phyloP scores from a whole-genome alignment of 2,888 invertebrate species.

The Harpalus rubripes region DNA sequence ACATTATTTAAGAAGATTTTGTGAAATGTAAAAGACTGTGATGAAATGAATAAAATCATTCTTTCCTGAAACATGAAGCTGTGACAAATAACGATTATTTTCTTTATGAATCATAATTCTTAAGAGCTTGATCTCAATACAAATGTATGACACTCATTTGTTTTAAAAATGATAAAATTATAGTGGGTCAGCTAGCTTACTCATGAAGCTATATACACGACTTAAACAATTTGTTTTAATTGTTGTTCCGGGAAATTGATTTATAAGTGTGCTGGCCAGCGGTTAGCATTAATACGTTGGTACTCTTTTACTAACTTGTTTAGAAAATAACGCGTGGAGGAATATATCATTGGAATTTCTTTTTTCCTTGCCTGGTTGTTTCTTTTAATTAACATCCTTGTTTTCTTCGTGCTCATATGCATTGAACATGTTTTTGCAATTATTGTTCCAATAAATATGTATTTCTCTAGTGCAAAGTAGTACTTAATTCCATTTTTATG shows the following conservation, averaged over 20 bases:
- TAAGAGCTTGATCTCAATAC: conserved; percentile 19
- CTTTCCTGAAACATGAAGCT: background rate
- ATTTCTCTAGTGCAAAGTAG: conserved; percentile 2
- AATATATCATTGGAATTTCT: background rate
- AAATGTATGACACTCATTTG: conserved; percentile 48
- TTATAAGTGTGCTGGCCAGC: conserved; percentile 3
- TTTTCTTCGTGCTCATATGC: conserved; percentile 1
- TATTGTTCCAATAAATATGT: conserved; percentile 20
- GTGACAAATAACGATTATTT: background rate
- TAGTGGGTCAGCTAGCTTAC: conserved; percentile 33
- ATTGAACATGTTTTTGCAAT: conserved; percentile 16
- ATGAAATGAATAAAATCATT: background rate
- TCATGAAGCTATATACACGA: conserved; percentile 29
- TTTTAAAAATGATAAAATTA: conserved; percentile 47
- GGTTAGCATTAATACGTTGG: conserved; percentile 17
- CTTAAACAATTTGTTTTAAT: conserved; percentile 13
- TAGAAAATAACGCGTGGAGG: conserved; percentile 22
- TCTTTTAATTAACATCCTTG: conserved; percentile 19
- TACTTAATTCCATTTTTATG: background rate
- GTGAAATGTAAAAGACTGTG: background rate
- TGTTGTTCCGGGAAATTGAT: conserved; percentile 32
- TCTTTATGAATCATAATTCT: background rate
- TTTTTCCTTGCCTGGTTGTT: background rate
- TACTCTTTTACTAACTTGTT: background rate
- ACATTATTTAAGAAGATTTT: too few relatives aligned